Evolutionary conservation across 2,888 invertebrate species (phyloP), one percentile per base, ranked within the genome.

Genomic region (Uropetala carovei): DNA sequence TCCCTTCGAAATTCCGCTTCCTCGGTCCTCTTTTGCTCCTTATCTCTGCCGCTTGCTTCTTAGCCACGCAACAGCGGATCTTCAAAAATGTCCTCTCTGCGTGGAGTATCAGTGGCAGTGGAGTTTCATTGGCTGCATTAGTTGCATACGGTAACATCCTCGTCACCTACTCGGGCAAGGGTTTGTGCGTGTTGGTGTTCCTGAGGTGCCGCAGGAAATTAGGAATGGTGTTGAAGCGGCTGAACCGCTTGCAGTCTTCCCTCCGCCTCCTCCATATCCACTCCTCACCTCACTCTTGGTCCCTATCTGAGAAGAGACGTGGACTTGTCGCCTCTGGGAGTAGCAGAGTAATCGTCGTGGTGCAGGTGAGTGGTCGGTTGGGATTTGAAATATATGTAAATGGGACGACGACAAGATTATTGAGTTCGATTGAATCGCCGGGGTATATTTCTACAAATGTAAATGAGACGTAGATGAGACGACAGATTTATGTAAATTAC

Each of bases 301-400:
- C 0, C 22, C 75, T 13, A 43, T 43, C 43, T 43, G 5, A 43
- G 5, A 5, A 43, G 5, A 43, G 43, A 13, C 22, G 27, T 8
- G 75, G 27, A 7, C 22, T 75, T 13, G 10, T 10, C 13, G 22
- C 16, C 13, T 0, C 75, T 22, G 13, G 27, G 22, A 4, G 13
- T 75, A 8, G 11, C 11, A 75, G 75, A 75, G 22, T 4, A 3
- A 27, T 75, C 22, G 75, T 27, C 22, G 75, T 22, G 4, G 5
- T 27, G 75, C 75, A 75, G 75, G 75, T 75, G 27, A 27, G 75
- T 18, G 18, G 1, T n/a, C 11, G 75, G 75, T 3, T 10, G 22
- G 75, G 68, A n/a, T n/a, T n/a, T 68, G 68, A 68, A 68, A 68
- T n/a, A n/a, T n/a, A n/a, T n/a, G 64, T 22, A n/a, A 22, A 68